These are phyloP conservation scores for Pipistrellus nathusii DNA, from an alignment of 2,797 vertebrate species.

Conservation along the genomic window DNA sequence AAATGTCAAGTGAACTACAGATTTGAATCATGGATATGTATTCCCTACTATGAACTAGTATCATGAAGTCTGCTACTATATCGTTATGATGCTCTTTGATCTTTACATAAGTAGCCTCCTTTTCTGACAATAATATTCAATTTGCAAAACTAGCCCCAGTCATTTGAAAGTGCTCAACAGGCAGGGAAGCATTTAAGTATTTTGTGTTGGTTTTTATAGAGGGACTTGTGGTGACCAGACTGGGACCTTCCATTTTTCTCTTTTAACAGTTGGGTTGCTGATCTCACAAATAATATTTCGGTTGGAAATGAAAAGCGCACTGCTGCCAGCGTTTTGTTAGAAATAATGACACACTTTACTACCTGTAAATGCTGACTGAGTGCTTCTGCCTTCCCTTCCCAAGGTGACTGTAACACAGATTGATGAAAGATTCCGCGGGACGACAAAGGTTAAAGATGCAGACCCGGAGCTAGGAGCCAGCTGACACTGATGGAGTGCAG, in stretches of 20 bases:
- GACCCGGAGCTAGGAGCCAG: slow-evolving; percentile 86
- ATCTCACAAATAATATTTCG: slow-evolving; percentile 88
- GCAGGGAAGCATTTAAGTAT: neutral
- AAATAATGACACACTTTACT: slow-evolving; percentile 90
- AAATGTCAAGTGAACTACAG: slow-evolving; percentile 45
- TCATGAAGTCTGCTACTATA: slow-evolving; percentile 60
- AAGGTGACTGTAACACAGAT: slow-evolving; percentile 91
- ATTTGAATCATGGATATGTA: neutral
- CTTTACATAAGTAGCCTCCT: neutral
- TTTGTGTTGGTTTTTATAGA: slow-evolving; percentile 56
- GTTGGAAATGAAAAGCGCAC: slow-evolving; percentile 85
- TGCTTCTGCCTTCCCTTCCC: slow-evolving; percentile 88
- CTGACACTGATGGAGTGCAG: slow-evolving; percentile 89
- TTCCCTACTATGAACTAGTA: slow-evolving; percentile 44
- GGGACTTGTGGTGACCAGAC: slow-evolving; percentile 63
- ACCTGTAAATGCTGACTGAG: slow-evolving; percentile 90
- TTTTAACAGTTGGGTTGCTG: slow-evolving; percentile 78
- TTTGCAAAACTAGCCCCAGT: slow-evolving; percentile 52
- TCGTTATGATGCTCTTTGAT: slow-evolving; percentile 72
- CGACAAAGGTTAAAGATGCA: slow-evolving; percentile 90
- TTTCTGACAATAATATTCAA: slow-evolving; percentile 69
- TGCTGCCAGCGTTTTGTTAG: slow-evolving; percentile 87
- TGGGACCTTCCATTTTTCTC: slow-evolving; percentile 82
- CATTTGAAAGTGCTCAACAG: slow-evolving; percentile 17
- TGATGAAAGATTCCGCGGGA: slow-evolving; percentile 88